These are phyloP conservation scores for Australoheros scitulus DNA, from an alignment of 2,113 vertebrate genomes.

Conservation along the genomic window DNA sequence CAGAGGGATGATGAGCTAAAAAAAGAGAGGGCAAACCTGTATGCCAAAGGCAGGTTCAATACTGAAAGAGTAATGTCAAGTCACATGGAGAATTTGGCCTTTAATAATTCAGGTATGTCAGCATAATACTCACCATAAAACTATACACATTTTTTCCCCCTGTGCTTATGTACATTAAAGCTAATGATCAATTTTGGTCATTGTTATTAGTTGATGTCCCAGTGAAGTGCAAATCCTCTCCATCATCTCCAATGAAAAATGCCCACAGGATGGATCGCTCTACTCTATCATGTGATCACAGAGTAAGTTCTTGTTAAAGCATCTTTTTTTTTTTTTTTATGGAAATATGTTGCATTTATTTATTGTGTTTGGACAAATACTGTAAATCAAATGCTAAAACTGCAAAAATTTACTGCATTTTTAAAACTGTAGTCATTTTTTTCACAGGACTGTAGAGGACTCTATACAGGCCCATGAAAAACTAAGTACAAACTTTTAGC, in stretches of 20 bases:
- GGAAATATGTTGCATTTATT: too few relatives aligned
- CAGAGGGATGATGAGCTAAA: conserved; percentile 82
- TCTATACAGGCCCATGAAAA: not conserved
- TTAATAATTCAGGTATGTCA: conserved; percentile 75
- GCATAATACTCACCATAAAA: not conserved
- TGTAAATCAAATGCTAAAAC: too few relatives aligned
- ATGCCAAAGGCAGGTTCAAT: conserved; percentile 68
- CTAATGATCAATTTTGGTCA: not conserved
- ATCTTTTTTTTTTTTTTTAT: not conserved
- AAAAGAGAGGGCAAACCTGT: conserved; percentile 76
- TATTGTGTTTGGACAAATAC: too few relatives aligned
- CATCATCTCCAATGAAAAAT: conserved; percentile 83
- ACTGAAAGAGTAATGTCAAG: conserved; percentile 62
- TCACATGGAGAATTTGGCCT: conserved; percentile 71
- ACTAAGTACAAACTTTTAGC: too few relatives aligned
- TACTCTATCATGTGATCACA: conserved; percentile 79
- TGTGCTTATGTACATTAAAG: not conserved
- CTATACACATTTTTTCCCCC: not conserved
- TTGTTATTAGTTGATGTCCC: conserved; percentile 65
- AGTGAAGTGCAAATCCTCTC: conserved; percentile 81
- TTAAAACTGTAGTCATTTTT: not conserved
- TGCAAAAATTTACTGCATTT: not conserved
- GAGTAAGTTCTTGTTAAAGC: conserved; percentile 61
- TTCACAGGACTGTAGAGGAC: not conserved
- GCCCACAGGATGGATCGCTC: conserved; percentile 80